Evolutionary conservation across 2,888 invertebrate genomes (phyloP).

Genomic region (Volucella zonaria): DNA sequence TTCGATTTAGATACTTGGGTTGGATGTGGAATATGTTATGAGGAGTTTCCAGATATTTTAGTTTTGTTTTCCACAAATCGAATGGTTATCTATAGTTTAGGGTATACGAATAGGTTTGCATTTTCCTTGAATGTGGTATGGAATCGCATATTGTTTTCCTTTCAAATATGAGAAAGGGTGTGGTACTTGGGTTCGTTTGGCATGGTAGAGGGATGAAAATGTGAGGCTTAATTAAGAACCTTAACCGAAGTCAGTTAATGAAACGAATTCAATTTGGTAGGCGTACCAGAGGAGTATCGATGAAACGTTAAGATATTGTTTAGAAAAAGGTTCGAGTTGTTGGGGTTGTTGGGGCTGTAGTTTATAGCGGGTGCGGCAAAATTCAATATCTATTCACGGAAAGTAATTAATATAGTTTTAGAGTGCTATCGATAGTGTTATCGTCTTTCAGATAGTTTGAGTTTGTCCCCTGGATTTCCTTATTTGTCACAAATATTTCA

Average conservation of each 20-base stretch:
- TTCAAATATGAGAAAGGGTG: neutral
- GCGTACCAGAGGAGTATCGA: neutral
- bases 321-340: neutral
- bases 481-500: too few relatives aligned
- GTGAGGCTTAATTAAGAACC: slow-evolving; percentile 39
- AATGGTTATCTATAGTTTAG: slow-evolving; percentile 12
- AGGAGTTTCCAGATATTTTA: slow-evolving; percentile 17
- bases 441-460: neutral
- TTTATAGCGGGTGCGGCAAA: neutral
- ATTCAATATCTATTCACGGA: neutral
- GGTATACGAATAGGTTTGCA: neutral
- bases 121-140: neutral
- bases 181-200: neutral
- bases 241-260: slow-evolving; percentile 40
- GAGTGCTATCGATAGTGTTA: neutral
- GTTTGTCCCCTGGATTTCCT: too few relatives aligned
- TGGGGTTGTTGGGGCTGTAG: neutral
- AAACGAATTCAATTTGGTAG: slow-evolving; percentile 56
- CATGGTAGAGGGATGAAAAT: neutral
- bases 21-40: slow-evolving; percentile 52
- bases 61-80: neutral
- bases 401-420: slow-evolving; percentile 3
- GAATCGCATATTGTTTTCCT: neutral
- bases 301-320: slow-evolving; percentile 13
- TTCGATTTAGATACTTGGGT: neutral